These are phyloP conservation scores for Otis tarda DNA, from an alignment of 2,113 vertebrate genomes.

Conservation along the genomic window DNA sequence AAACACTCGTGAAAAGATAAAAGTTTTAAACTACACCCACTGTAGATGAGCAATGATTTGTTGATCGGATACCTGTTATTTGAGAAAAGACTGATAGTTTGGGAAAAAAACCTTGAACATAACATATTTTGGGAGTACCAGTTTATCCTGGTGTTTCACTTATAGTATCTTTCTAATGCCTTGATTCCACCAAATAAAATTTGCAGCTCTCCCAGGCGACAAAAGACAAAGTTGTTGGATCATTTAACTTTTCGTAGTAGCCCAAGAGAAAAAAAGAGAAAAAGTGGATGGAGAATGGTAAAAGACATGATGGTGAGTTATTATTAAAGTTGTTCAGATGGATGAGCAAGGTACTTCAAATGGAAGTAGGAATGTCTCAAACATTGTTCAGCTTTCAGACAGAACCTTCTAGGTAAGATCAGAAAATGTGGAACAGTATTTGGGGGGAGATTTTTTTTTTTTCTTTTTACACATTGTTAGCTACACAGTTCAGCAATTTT, in stretches of 20 bases:
- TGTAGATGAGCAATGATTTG: not conserved
- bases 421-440: not conserved
- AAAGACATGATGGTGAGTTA: slow-evolving; percentile 15
- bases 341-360: not conserved
- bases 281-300: slow-evolving; percentile 2
- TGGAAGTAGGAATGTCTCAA: not conserved
- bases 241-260: slow-evolving; percentile 22
- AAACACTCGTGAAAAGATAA: not conserved
- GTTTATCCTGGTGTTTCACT: slow-evolving; percentile 56
- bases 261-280: slow-evolving; percentile 38
- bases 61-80: not conserved
- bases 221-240: slow-evolving; percentile 52
- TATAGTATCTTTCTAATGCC: not conserved
- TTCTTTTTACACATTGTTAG: not conserved
- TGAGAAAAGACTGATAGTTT: not conserved
- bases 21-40: not conserved
- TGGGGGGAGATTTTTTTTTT: accelerated
- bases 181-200: slow-evolving; percentile 52
- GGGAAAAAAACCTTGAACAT: not conserved
- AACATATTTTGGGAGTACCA: slow-evolving; percentile 17
- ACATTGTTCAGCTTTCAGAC: not conserved
- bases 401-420: not conserved
- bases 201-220: not conserved
- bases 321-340: not conserved
- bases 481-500: not conserved